Percentiles rank a stretch among this genome's conserved stretches.
Evolutionary conservation across 2,113 vertebrate species (phyloP).

Genomic region (cattle (Bos taurus)): ARS-UCD2.0 NC_037331.1:117154001-117154500

Average conservation of each 20-base stretch:
- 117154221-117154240: fast-evolving
- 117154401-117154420: neutral
- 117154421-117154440: neutral
- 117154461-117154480: too few species aligned
- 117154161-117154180: fast-evolving
- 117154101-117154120: neutral
- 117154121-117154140: fast-evolving
- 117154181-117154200: fast-evolving
- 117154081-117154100: neutral
- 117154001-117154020: neutral
- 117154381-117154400: too few species aligned
- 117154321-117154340: fast-evolving
- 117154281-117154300: neutral
- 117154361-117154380: neutral
- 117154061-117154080: fast-evolving
- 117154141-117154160: neutral
- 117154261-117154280: neutral
- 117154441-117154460: fast-evolving
- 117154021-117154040: neutral
- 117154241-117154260: neutral
- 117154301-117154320: neutral
- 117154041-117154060: neutral
- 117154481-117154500: neutral
- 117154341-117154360: neutral
- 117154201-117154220: fast-evolving